These are phyloP conservation scores for Tenebrio molitor DNA, from an alignment of 1,140 invertebrate genomes.

Conservation along the genomic window DNA sequence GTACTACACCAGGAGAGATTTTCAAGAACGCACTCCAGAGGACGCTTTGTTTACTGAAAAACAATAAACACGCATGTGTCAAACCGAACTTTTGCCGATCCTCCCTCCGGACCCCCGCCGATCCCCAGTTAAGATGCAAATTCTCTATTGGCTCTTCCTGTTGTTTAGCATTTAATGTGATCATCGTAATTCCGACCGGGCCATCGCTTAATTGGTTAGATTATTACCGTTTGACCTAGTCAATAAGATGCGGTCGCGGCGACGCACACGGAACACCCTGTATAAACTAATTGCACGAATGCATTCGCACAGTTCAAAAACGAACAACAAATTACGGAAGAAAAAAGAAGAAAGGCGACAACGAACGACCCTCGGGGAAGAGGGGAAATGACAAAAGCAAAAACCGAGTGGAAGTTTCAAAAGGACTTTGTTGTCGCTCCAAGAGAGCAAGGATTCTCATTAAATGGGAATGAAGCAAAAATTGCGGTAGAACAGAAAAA, in stretches of 20 bases:
- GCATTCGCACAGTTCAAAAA: too few relatives aligned
- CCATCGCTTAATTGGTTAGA: constrained; percentile 49
- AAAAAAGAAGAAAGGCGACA: too few relatives aligned
- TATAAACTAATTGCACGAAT: too few relatives aligned
- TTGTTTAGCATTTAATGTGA: constrained; percentile 55
- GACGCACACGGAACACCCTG: too few relatives aligned
- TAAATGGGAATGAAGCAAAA: too few relatives aligned
- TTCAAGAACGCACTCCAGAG: constrained; percentile 18
- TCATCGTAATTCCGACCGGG: constrained; percentile 49
- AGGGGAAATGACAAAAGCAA: too few relatives aligned
- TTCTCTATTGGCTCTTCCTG: constrained; percentile 57
- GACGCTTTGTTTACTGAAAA: constrained; percentile 35
- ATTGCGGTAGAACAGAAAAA: too few relatives aligned
- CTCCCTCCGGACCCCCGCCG: neutral
- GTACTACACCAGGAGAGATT: constrained; percentile 10
- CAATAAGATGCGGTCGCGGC: constrained; percentile 34
- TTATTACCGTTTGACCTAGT: constrained; percentile 54
- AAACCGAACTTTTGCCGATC: neutral
- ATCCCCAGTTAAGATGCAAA: constrained; percentile 51
- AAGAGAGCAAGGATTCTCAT: too few relatives aligned
- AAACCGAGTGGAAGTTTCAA: too few relatives aligned
- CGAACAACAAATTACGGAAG: too few relatives aligned
- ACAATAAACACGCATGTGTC: constrained; percentile 14
- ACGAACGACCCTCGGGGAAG: too few relatives aligned
- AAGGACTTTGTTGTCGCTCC: too few relatives aligned